Evolutionary conservation across 2,888 invertebrate species (phyloP).

Genomic region (Vannuccia rotundouncinata): DNA sequence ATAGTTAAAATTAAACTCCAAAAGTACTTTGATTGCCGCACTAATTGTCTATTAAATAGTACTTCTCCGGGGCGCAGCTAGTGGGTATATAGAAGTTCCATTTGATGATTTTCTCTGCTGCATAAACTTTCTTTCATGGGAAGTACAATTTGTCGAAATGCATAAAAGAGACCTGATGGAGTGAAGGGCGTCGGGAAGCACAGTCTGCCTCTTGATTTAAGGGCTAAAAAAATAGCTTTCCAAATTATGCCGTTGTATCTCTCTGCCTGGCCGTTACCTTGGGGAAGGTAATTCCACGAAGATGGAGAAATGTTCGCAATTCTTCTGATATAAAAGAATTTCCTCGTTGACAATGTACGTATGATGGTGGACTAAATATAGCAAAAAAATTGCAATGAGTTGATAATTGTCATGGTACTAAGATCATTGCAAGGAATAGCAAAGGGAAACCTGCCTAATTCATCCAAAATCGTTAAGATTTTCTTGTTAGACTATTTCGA

Average conservation of each 20-base stretch:
- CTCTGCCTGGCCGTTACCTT: slow-evolving; percentile 41
- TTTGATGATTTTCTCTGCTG: slow-evolving; percentile 6
- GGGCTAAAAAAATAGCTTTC: slow-evolving; percentile 40
- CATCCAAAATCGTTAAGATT: slow-evolving; percentile 42
- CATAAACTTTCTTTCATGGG: slow-evolving; percentile 38
- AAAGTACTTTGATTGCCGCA: too few relatives aligned
- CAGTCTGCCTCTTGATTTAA: slow-evolving; percentile 39
- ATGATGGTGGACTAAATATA: slow-evolving; percentile 41
- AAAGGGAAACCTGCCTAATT: slow-evolving; percentile 43
- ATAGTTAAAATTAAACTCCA: too few relatives aligned
- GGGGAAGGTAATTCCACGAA: slow-evolving; percentile 40
- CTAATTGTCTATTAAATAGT: too few relatives aligned
- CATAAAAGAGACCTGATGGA: slow-evolving; percentile 42
- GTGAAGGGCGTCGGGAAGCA: slow-evolving; percentile 41
- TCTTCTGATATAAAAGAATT: slow-evolving; percentile 42
- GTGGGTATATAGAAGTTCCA: slow-evolving; percentile 29
- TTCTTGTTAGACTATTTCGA: slow-evolving; percentile 41
- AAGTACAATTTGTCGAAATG: slow-evolving; percentile 37
- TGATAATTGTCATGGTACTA: slow-evolving; percentile 40
- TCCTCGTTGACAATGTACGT: slow-evolving; percentile 42
- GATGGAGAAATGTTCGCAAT: slow-evolving; percentile 38
- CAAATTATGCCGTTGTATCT: slow-evolving; percentile 42
- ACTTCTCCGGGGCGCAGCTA: too few relatives aligned
- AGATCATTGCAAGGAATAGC: slow-evolving; percentile 42
- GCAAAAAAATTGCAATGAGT: slow-evolving; percentile 41